Conservation (phyloP, 2,797 vertebrate genomes). For the Anolis apletophallus region DNA sequence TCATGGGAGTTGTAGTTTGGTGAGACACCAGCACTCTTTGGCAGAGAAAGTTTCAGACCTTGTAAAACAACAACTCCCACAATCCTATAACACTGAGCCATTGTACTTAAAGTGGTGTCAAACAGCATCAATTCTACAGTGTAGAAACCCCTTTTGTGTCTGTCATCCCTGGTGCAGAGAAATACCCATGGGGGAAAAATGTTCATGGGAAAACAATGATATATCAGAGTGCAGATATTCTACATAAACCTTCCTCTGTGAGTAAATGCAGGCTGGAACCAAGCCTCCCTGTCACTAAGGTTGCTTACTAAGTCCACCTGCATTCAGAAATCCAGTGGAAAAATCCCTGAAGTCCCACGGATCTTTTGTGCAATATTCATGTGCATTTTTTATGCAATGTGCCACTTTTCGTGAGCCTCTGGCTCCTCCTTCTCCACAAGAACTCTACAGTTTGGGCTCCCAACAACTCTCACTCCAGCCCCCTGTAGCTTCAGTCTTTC, state of each 20-base stretch:
- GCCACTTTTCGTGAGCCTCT: neutral
- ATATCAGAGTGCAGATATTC: neutral
- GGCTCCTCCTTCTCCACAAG: neutral
- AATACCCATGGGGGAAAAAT: neutral
- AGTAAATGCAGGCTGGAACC: conserved; percentile 2
- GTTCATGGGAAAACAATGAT: neutral
- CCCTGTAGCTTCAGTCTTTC: neutral
- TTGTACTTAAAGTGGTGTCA: too few species aligned
- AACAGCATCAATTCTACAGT: too few species aligned
- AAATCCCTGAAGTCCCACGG: neutral
- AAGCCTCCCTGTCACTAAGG: neutral
- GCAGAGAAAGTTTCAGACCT: too few species aligned
- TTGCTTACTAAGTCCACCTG: neutral
- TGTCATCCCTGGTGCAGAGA: neutral
- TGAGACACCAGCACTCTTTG: too few species aligned
- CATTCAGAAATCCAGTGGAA: conserved; percentile 1
- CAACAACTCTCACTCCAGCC: too few species aligned
- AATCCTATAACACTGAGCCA: too few species aligned
- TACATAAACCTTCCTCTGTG: neutral
- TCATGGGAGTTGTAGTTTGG: too few species aligned
- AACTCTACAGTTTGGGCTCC: neutral
- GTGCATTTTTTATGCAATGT: neutral
- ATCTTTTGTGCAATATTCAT: neutral
- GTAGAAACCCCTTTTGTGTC: too few species aligned
- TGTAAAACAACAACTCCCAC: too few species aligned